Percentiles rank a stretch among this genome's conserved stretches.
phyloP scores from a whole-genome alignment of 2,888 invertebrate genomes.

The Mimas tiliae region DNA sequence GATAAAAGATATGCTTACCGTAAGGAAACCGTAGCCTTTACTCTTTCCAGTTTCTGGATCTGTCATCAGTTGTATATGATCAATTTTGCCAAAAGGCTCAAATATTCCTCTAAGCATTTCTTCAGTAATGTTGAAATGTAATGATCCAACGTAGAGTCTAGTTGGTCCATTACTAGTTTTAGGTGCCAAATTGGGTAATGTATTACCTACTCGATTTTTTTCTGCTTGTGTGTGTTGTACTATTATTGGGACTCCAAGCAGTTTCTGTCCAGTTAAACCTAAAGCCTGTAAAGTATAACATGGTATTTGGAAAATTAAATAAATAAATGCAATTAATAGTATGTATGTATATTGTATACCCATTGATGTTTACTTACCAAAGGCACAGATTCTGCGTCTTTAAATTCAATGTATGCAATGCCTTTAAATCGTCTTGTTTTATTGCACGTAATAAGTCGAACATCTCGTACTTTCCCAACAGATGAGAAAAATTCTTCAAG shows the following conservation, averaged over 20 bases:
- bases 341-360: background rate
- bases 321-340: background rate
- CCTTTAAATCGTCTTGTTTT: slow-evolving; percentile 99
- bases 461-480: slow-evolving; percentile 99
- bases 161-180: slow-evolving; percentile 97
- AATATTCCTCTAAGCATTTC: slow-evolving; percentile 99
- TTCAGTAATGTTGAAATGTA: slow-evolving; percentile 99
- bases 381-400: slow-evolving; percentile 98
- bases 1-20: slow-evolving; percentile 85
- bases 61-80: slow-evolving; percentile 97
- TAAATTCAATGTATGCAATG: slow-evolving; percentile 99
- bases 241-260: slow-evolving; percentile 97
- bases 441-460: slow-evolving; percentile 98
- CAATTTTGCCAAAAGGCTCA: slow-evolving; percentile 99
- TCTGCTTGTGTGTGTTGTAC: slow-evolving; percentile 99
- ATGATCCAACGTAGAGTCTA: slow-evolving; percentile 97
- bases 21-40: slow-evolving; percentile 98
- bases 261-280: slow-evolving; percentile 97
- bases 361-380: slow-evolving; percentile 85
- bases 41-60: slow-evolving; percentile 97
- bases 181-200: slow-evolving; percentile 93
- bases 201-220: slow-evolving; percentile 96
- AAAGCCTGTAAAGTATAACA: slow-evolving; percentile 88
- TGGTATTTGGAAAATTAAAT: slow-evolving; percentile 1
- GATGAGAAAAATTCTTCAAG: slow-evolving; percentile 99